phyloP scores from a whole-genome alignment of 2,888 invertebrate species.

The Spilosoma lubricipeda region DNA sequence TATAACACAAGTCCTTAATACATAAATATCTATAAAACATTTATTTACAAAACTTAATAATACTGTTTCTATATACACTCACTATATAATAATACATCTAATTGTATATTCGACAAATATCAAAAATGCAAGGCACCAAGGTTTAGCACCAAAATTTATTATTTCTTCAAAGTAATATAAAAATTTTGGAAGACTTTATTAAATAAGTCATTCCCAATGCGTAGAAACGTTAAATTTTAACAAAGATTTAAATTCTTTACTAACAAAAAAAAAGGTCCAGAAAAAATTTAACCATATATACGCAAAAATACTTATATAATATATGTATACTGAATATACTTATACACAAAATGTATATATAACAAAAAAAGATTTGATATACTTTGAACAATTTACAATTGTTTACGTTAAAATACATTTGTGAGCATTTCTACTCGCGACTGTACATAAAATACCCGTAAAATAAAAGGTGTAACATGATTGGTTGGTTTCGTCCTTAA shows the following conservation, averaged over 20 bases:
- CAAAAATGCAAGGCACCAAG: constrained; percentile 63
- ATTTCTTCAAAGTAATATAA: neutral
- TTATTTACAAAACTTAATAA: constrained; percentile 69
- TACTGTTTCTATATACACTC: constrained; percentile 65
- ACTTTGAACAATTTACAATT: constrained; percentile 28
- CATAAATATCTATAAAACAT: constrained; percentile 64
- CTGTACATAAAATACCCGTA: constrained; percentile 48
- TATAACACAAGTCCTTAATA: constrained; percentile 51
- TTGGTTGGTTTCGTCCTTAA: constrained; percentile 12
- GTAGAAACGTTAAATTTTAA: neutral
- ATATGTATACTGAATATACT: neutral
- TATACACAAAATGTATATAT: constrained; percentile 5
- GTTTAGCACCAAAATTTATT: constrained; percentile 63
- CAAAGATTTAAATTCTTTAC: neutral
- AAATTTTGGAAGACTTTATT: neutral
- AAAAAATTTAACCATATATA: neutral
- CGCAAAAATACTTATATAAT: neutral
- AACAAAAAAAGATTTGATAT: constrained; percentile 6
- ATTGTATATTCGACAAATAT: constrained; percentile 42
- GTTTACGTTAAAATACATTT: constrained; percentile 26
- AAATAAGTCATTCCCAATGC: neutral
- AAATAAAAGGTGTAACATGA: constrained; percentile 14
- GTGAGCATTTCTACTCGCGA: constrained; percentile 36
- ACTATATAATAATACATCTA: constrained; percentile 38
- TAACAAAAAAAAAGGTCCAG: neutral